These are phyloP conservation scores for Phataginus tricuspis DNA, from an alignment of 2,797 vertebrate genomes.

Conservation along the genomic window DNA sequence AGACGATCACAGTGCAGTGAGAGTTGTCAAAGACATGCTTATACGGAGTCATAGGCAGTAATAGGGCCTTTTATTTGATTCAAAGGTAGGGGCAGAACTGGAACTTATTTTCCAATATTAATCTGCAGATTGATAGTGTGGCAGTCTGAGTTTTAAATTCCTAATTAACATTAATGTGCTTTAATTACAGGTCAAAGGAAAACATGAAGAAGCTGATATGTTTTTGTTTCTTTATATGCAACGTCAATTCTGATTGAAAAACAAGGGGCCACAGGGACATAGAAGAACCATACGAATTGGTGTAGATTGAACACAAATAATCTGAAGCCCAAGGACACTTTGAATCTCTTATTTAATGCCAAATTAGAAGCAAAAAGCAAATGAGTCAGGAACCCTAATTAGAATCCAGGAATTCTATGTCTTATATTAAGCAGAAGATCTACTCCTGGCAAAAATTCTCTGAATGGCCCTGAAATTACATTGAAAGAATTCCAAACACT, in stretches of 20 bases:
- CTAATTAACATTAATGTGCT: neutral
- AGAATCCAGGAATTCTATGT: conserved; percentile 34
- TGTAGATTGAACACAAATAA: neutral
- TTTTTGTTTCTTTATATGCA: conserved; percentile 6
- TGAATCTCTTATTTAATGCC: neutral
- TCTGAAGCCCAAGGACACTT: neutral
- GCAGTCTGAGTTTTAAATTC: conserved; percentile 33
- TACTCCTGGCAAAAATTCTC: neutral
- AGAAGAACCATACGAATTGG: neutral
- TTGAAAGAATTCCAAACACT: conserved; percentile 44
- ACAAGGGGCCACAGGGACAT: neutral
- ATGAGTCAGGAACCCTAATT: neutral
- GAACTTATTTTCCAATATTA: neutral
- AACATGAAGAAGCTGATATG: neutral
- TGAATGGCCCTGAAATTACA: conserved; percentile 4
- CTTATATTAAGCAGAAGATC: conserved; percentile 50
- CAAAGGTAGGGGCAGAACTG: neutral
- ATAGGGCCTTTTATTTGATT: neutral
- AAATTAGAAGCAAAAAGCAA: conserved; percentile 33
- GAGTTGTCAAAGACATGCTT: neutral
- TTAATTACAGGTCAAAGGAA: conserved; percentile 43
- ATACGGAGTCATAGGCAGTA: neutral
- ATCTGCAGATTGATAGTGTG: neutral
- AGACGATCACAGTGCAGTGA: neutral
- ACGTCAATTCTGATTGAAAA: conserved; percentile 26